Percentiles rank a stretch among this genome's conserved stretches.
phyloP scores from a whole-genome alignment of 1,140 invertebrate species.

The Spodoptera litura region DNA sequence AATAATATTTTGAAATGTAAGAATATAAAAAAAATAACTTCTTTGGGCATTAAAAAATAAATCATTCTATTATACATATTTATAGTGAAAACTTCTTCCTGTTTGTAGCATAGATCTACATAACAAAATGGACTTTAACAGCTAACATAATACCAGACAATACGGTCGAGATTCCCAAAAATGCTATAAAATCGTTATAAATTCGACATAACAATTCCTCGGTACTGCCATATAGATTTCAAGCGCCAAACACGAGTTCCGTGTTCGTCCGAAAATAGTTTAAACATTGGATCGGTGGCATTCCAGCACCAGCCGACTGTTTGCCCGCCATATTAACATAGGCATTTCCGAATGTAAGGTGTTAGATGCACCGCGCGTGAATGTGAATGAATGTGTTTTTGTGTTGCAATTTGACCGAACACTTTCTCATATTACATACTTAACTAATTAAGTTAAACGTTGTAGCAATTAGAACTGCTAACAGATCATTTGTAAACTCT shows the following conservation, averaged over 20 bases:
- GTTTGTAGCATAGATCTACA: not conserved
- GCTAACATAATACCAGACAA: slow-evolving; percentile 20
- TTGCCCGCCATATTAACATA: slow-evolving; percentile 46
- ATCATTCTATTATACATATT: too few species aligned
- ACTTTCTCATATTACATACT: slow-evolving; percentile 29
- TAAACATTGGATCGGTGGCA: slow-evolving; percentile 40
- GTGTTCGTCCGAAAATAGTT: slow-evolving; percentile 45
- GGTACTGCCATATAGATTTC: slow-evolving; percentile 21
- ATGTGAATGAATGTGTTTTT: slow-evolving; percentile 37
- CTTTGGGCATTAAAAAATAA: too few species aligned
- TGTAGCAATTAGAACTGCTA: not conserved
- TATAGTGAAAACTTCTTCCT: too few species aligned
- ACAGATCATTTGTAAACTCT: not conserved
- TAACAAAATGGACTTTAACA: slow-evolving; percentile 22
- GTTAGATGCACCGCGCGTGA: slow-evolving; percentile 28
- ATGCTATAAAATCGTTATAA: slow-evolving; percentile 34
- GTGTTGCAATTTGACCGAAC: slow-evolving; percentile 20
- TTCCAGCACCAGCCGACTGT: slow-evolving; percentile 36
- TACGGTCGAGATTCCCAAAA: slow-evolving; percentile 23
- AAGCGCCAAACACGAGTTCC: slow-evolving; percentile 40
- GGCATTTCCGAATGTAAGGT: slow-evolving; percentile 43
- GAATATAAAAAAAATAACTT: too few species aligned
- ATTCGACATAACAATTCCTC: slow-evolving; percentile 37
- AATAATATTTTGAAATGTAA: too few species aligned
- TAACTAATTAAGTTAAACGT: slow-evolving; percentile 1